These are phyloP conservation scores for Petrosia ficiformis DNA, from an alignment of 37 sponge, comb jelly and placozoan genomes.

Conservation along the genomic window DNA sequence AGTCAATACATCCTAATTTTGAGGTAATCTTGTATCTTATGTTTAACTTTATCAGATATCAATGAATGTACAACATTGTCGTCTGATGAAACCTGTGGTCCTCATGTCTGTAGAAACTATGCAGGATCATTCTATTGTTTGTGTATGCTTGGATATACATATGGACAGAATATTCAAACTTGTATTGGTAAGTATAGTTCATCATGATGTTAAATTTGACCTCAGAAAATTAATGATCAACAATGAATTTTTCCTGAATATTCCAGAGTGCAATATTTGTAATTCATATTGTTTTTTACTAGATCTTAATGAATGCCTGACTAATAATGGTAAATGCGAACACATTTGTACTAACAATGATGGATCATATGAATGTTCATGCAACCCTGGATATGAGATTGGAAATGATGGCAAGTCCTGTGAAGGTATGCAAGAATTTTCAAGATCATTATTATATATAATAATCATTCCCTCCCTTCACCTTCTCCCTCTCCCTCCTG, in stretches of 20 bases:
- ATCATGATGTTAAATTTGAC: no score
- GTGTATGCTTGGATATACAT: not conserved
- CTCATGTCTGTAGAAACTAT: not conserved
- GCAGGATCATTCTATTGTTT: not conserved
- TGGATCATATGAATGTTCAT: slow-evolving; percentile 27
- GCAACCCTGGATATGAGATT: not conserved
- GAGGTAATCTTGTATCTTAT: no score
- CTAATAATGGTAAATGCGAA: not conserved
- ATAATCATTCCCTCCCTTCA: not conserved
- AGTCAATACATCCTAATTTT: no score
- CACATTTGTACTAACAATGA: slow-evolving; percentile 24
- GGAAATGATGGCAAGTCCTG: slow-evolving; percentile 17
- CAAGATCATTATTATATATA: not conserved
- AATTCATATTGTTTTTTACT: not conserved
- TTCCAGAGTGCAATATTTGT: not conserved
- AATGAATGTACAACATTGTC: not conserved
- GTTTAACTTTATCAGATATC: no score
- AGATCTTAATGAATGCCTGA: slow-evolving; percentile 1
- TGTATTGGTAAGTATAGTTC: not conserved
- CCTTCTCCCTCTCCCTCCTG: no score
- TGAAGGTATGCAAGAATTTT: slow-evolving; percentile 7
- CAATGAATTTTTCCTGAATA: no score
- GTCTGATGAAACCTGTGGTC: not conserved
- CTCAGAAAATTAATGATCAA: no score
- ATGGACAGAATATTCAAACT: not conserved